Percentiles rank a stretch among this genome's conserved stretches.
Conservation (phyloP, 2,888 invertebrate species). For the Tolmerus cingulatus region DNA sequence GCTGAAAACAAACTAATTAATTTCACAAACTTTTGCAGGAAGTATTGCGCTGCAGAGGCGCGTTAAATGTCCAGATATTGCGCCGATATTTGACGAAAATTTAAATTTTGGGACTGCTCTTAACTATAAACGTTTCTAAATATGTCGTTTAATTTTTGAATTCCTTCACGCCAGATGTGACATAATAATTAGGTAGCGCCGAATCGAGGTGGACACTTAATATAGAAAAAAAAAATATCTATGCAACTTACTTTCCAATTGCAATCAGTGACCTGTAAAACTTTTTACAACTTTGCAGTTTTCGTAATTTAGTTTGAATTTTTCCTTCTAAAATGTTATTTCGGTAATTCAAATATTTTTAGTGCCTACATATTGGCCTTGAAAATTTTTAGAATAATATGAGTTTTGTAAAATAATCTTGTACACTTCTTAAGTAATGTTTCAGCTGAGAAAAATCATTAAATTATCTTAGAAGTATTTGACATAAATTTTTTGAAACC, state of each 20-base stretch:
- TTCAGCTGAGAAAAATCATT: too few species aligned
- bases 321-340: background rate
- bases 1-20: background rate
- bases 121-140: background rate
- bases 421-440: too few species aligned
- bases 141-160: background rate
- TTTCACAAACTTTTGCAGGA: background rate
- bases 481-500: too few species aligned
- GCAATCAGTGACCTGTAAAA: background rate
- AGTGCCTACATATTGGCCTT: too few species aligned
- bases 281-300: background rate
- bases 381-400: too few species aligned
- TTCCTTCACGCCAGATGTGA: background rate
- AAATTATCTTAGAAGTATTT: too few species aligned
- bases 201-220: background rate
- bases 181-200: background rate
- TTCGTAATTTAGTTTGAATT: background rate
- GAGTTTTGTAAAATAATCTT: too few species aligned
- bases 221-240: background rate
- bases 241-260: background rate
- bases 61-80: background rate
- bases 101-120: background rate
- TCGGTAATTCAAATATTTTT: background rate
- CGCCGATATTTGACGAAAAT: background rate
- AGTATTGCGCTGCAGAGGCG: background rate